These are phyloP conservation scores for Tupaia tana DNA, from an alignment of 2,113 vertebrate genomes.

Conservation along the genomic window DNA sequence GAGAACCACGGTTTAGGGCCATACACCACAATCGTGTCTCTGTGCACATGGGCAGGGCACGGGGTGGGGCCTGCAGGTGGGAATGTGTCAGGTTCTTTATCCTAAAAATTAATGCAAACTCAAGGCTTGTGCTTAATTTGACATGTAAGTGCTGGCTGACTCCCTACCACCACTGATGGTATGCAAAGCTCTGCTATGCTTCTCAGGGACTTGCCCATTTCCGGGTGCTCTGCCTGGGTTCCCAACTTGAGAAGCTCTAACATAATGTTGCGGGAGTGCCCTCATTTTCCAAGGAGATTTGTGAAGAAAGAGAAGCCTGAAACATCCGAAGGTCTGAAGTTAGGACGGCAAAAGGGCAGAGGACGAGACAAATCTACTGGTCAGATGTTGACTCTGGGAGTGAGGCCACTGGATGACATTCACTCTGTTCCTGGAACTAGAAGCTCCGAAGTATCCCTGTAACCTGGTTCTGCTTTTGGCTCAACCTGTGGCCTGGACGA, in stretches of 20 bases:
- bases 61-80: neutral
- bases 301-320: neutral
- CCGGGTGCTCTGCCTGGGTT: neutral
- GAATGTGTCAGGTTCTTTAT: neutral
- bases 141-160: conserved; percentile 26
- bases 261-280: neutral
- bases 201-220: neutral
- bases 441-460: neutral
- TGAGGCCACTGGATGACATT: neutral
- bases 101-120: conserved; percentile 53
- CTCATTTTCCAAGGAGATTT: neutral
- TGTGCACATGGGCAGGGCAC: neutral
- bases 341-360: neutral
- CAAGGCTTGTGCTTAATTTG: conserved; percentile 1
- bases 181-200: neutral
- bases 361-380: neutral
- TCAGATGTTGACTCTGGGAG: neutral
- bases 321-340: neutral
- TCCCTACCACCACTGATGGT: neutral
- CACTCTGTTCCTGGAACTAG: neutral
- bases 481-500: neutral
- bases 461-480: neutral
- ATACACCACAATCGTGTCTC: neutral
- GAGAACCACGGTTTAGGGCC: neutral
- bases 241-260: neutral